Conservation (phyloP, 2,113 vertebrate genomes). For the Gopherus flavomarginatus region DNA sequence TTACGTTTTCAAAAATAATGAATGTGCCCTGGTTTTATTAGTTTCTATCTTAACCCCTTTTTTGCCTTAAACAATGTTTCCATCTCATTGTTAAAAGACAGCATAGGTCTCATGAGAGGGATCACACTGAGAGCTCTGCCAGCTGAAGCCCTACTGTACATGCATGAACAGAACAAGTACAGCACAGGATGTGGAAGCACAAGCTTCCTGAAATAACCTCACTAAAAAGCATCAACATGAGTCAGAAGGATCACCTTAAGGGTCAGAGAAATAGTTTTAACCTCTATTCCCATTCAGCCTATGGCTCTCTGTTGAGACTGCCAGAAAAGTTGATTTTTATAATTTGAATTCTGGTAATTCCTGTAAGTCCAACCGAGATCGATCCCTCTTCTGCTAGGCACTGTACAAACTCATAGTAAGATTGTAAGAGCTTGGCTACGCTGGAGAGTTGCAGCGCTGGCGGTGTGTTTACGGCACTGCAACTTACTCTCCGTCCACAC, state of each 20-base stretch:
- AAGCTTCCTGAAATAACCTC: slow-evolving; percentile 67
- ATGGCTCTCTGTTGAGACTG: slow-evolving; percentile 29
- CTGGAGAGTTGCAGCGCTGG: no score
- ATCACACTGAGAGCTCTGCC: slow-evolving; percentile 17
- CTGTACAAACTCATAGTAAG: not conserved
- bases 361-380: slow-evolving; percentile 58
- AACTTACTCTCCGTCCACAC: no score
- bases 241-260: slow-evolving; percentile 67
- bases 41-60: slow-evolving; percentile 52
- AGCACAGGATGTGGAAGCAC: slow-evolving; percentile 69
- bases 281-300: slow-evolving; percentile 52
- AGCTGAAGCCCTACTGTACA: slow-evolving; percentile 53
- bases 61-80: not conserved
- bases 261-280: slow-evolving; percentile 45
- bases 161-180: slow-evolving; percentile 69
- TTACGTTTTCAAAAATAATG: slow-evolving; percentile 7
- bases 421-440: no score
- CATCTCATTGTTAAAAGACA: slow-evolving; percentile 70
- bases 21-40: not conserved
- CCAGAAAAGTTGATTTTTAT: slow-evolving; percentile 39
- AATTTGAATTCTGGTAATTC: slow-evolving; percentile 46
- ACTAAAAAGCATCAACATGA: slow-evolving; percentile 62
- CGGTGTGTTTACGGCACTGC: no score
- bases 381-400: slow-evolving; percentile 51
- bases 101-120: slow-evolving; percentile 62